phyloP scores from a whole-genome alignment of 2,113 vertebrate genomes.

The Castor canadensis region DNA sequence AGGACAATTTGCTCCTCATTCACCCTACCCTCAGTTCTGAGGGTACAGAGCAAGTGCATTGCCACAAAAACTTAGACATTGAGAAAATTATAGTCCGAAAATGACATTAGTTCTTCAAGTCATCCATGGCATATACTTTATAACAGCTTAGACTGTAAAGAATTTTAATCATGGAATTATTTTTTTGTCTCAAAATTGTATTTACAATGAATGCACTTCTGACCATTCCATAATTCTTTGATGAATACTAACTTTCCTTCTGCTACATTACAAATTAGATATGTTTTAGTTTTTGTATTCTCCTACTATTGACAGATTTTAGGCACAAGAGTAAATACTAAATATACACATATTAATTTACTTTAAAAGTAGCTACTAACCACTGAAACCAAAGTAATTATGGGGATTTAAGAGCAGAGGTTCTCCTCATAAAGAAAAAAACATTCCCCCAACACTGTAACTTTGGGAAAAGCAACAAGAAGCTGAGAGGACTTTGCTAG shows the following conservation, averaged over 20 bases:
- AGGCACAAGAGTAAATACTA: background rate
- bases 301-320: background rate
- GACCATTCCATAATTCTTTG: constrained; percentile 20
- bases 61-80: background rate
- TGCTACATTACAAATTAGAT: constrained; percentile 27
- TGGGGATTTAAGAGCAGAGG: background rate
- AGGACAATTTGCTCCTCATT: background rate
- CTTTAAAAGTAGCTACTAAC: constrained; percentile 16
- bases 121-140: background rate
- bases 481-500: background rate
- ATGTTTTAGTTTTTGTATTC: constrained; percentile 24
- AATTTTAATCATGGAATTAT: background rate
- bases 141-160: background rate
- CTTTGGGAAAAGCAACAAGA: background rate
- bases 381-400: background rate
- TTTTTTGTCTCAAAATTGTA: constrained; percentile 2
- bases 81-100: background rate
- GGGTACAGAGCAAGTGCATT: background rate
- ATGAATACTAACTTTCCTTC: background rate
- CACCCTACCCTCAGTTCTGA: background rate
- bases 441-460: background rate
- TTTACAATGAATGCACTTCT: background rate
- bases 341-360: constrained; percentile 32
- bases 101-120: background rate
- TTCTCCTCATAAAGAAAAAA: background rate